Evolutionary conservation across 2,113 vertebrate genomes (phyloP).

Genomic region (Numida meleagris): DNA sequence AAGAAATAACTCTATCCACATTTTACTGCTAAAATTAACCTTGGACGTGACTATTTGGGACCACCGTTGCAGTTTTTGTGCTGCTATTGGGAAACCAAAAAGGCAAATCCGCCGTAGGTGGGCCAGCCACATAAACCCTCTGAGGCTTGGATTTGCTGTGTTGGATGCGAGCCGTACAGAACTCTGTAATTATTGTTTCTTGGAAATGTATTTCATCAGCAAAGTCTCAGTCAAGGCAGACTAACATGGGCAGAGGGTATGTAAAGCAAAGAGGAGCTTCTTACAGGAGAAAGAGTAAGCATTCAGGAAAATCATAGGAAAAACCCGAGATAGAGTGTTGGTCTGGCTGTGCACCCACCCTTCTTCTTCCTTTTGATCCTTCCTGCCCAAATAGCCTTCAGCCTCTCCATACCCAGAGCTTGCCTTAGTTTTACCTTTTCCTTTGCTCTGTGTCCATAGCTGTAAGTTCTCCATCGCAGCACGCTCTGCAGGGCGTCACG

Average conservation of each 20-base stretch:
- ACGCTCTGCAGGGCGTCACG: too few species aligned
- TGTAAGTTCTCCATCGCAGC: background rate
- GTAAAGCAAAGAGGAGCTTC: background rate
- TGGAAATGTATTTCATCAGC: too few species aligned
- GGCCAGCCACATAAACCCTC: background rate
- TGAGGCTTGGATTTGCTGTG: rapidly evolving
- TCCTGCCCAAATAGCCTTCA: rapidly evolving
- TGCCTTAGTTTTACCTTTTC: background rate
- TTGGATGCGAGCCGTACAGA: background rate
- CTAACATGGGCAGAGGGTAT: background rate
- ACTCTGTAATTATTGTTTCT: background rate
- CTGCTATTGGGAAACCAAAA: background rate
- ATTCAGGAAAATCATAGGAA: background rate
- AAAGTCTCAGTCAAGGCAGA: background rate
- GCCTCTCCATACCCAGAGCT: background rate
- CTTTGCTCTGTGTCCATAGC: background rate
- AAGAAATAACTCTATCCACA: background rate
- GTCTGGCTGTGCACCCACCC: background rate
- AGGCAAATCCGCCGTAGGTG: background rate
- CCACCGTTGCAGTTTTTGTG: rapidly evolving
- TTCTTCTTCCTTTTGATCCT: background rate
- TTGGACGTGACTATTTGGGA: rapidly evolving
- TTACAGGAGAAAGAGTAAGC: background rate
- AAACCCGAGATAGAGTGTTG: background rate
- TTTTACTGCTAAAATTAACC: background rate